Percentiles rank a stretch among this genome's conserved stretches.
phyloP scores from a whole-genome alignment of 2,888 invertebrate species.

The Dryadula phaetusa region DNA sequence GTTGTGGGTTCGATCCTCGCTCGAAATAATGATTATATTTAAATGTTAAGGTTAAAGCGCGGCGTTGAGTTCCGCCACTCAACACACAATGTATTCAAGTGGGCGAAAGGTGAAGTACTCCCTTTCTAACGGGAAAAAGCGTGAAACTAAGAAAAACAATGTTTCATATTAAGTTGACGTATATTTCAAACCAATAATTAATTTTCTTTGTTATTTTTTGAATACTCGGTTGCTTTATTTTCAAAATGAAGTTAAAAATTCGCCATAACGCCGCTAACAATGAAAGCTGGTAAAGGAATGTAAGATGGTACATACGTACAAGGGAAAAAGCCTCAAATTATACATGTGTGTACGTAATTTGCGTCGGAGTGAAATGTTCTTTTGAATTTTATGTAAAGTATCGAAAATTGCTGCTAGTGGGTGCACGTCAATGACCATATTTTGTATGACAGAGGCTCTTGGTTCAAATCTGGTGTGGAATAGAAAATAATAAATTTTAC shows the following conservation, averaged over 20 bases:
- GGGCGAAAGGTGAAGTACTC: not conserved
- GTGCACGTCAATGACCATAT: not conserved
- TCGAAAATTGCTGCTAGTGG: not conserved
- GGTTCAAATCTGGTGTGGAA: not conserved
- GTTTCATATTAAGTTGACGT: too few relatives aligned
- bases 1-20: too few relatives aligned
- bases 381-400: slow-evolving; percentile 11
- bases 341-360: slow-evolving; percentile 15
- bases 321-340: slow-evolving; percentile 7
- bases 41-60: too few relatives aligned
- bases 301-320: not conserved
- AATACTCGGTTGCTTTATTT: too few relatives aligned
- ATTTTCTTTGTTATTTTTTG: too few relatives aligned
- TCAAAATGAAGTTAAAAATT: not conserved
- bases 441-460: not conserved
- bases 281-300: slow-evolving; percentile 11
- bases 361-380: slow-evolving; percentile 7
- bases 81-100: too few relatives aligned
- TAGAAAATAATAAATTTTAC: too few relatives aligned
- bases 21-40: too few relatives aligned
- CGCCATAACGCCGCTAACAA: not conserved
- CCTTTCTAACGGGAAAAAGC: too few relatives aligned
- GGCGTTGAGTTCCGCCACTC: too few relatives aligned
- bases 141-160: too few relatives aligned
- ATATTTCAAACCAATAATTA: too few relatives aligned